A percentile compares a stretch with the other conserved stretches of the same genome.
Conservation (phyloP, 2,888 invertebrate genomes). For the Vannuccia rotundouncinata region DNA sequence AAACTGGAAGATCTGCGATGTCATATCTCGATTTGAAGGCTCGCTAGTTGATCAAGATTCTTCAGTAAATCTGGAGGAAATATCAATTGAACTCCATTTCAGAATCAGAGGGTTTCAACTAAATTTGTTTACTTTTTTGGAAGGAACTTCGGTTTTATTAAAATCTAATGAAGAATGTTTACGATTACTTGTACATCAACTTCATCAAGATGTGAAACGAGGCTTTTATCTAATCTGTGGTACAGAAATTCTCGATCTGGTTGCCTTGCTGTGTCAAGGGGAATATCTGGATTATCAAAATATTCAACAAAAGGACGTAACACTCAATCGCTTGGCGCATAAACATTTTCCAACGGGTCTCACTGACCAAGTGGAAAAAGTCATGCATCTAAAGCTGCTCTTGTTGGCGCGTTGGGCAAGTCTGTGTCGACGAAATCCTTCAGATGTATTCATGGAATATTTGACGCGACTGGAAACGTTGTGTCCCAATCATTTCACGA, state of each 20-base stretch:
- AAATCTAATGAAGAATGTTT: not conserved
- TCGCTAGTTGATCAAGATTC: not conserved
- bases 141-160: not conserved
- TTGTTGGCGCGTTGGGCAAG: conserved; percentile 5
- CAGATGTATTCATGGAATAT: not conserved
- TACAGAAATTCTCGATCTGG: conserved; percentile 12
- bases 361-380: conserved; percentile 30
- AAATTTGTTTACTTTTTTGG: not conserved
- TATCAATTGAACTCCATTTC: not conserved
- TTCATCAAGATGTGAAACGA: conserved; percentile 34
- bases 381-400: conserved; percentile 37
- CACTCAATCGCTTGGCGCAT: conserved; percentile 29
- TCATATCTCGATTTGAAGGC: conserved; percentile 34
- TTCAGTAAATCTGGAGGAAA: not conserved
- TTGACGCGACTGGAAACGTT: not conserved
- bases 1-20: conserved; percentile 37
- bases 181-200: conserved; percentile 32
- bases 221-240: conserved; percentile 34
- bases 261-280: conserved; percentile 35
- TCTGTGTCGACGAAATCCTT: not conserved
- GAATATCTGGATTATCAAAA: conserved; percentile 30
- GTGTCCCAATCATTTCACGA: not conserved
- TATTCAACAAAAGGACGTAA: conserved; percentile 34
- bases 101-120: not conserved
- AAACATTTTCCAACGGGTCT: conserved; percentile 34